Evolutionary conservation across 2,113 vertebrate genomes (phyloP).

Genomic region (Neogobius melanostomus): DNA sequence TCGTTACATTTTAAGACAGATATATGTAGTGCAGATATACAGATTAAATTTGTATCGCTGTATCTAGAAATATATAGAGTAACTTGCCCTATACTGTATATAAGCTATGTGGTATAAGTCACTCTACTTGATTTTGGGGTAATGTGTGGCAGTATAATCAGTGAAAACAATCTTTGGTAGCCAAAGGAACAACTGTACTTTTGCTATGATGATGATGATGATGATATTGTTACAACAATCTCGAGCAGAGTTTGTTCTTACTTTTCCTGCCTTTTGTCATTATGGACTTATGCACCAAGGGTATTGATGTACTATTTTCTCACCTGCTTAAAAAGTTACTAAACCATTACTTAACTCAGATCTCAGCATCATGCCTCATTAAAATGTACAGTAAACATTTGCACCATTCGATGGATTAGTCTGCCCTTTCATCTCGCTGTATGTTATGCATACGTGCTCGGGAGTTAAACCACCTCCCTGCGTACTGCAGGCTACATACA

Average conservation of each 20-base stretch:
- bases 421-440: background rate
- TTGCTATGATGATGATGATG: background rate
- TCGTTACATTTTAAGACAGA: too few relatives aligned
- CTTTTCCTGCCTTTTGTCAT: constrained; percentile 17
- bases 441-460: constrained; percentile 4
- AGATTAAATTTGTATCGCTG: too few relatives aligned
- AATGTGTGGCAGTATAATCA: too few relatives aligned
- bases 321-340: background rate
- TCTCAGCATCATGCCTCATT: constrained; percentile 3
- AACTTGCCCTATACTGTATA: too few relatives aligned
- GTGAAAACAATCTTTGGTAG: too few relatives aligned
- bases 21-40: too few relatives aligned
- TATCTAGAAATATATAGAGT: too few relatives aligned
- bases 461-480: background rate
- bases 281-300: constrained; percentile 2
- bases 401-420: constrained; percentile 9
- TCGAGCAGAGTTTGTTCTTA: too few relatives aligned
- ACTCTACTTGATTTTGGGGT: too few relatives aligned
- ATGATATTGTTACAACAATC: too few relatives aligned
- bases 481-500: background rate
- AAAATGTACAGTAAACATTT: constrained; percentile 8
- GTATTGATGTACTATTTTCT: background rate
- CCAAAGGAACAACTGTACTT: too few relatives aligned
- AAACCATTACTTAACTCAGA: constrained; percentile 15
- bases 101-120: too few relatives aligned